A percentile compares a stretch with the other conserved stretches of the same genome.
Conservation (phyloP, 2,888 invertebrate genomes). For the Melieria crassipennis region DNA sequence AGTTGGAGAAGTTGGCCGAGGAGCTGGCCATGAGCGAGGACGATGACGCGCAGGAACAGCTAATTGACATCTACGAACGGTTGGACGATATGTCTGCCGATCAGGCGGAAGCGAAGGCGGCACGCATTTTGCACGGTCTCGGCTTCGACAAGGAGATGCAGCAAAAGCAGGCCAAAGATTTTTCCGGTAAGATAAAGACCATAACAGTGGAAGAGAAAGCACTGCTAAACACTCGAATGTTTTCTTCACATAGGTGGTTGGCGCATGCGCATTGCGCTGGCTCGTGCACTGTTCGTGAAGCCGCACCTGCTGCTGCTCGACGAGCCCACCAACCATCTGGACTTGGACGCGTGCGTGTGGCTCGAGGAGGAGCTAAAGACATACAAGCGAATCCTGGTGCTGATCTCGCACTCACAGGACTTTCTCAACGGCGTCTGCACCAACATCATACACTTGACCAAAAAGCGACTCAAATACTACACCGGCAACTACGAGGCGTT, state of each 20-base stretch:
- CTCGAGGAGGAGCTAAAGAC: conserved; percentile 96
- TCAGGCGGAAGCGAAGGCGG: conserved; percentile 93
- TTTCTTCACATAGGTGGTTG: conserved; percentile 77
- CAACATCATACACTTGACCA: conserved; percentile 95
- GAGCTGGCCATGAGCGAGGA: conserved; percentile 85
- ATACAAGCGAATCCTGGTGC: conserved; percentile 95
- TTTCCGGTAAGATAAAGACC: conserved; percentile 68
- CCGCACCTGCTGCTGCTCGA: conserved; percentile 95
- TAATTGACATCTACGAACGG: conserved; percentile 97
- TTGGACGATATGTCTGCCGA: conserved; percentile 97
- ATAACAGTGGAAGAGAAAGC: not conserved
- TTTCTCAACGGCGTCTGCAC: conserved; percentile 98
- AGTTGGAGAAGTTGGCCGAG: conserved; percentile 92
- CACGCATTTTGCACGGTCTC: conserved; percentile 93
- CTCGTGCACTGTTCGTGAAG: conserved; percentile 96
- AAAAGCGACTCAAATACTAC: conserved; percentile 93
- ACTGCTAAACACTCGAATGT: not conserved
- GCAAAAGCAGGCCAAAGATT: conserved; percentile 84
- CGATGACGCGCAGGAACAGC: conserved; percentile 93
- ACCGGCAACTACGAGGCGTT: conserved; percentile 98
- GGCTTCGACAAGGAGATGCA: conserved; percentile 93
- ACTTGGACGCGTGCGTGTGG: conserved; percentile 99
- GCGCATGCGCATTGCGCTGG: conserved; percentile 98
- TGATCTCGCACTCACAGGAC: conserved; percentile 99
- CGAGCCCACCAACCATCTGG: conserved; percentile 99